Percentiles rank a stretch among this genome's conserved stretches.
These are phyloP conservation scores for Protobothrops flavoviridis DNA, from an alignment of 2,113 vertebrate genomes.

Conservation along the genomic window DNA sequence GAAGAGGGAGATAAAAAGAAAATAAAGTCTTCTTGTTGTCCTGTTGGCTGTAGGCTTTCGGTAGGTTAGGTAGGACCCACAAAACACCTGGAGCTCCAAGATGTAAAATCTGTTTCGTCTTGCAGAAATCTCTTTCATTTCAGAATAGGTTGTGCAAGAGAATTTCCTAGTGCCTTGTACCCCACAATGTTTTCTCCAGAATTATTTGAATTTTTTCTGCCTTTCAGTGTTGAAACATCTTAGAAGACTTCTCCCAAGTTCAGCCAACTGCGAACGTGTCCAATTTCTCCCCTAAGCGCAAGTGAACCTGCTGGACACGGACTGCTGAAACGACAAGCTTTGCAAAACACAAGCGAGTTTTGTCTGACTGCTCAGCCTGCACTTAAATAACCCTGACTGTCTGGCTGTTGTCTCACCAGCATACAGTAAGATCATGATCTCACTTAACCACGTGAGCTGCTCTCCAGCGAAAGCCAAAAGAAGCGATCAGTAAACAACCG, in stretches of 20 bases:
- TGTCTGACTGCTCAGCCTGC: constrained; percentile 75
- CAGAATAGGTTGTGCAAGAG: neutral
- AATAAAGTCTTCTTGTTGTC: neutral
- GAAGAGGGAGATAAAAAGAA: neutral
- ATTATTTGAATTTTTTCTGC: neutral
- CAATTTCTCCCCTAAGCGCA: constrained; percentile 62
- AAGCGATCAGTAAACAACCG: constrained; percentile 15
- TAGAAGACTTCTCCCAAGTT: constrained; percentile 24
- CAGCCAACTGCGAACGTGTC: constrained; percentile 41
- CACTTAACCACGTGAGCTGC: constrained; percentile 39
- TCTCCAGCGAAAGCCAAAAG: constrained; percentile 25
- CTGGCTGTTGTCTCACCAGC: constrained; percentile 59
- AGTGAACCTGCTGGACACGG: constrained; percentile 63
- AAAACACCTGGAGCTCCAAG: neutral
- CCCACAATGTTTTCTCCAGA: neutral
- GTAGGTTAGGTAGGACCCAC: neutral
- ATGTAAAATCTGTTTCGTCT: neutral
- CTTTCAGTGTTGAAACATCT: neutral
- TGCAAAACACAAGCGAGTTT: constrained; percentile 70
- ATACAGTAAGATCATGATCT: constrained; percentile 55
- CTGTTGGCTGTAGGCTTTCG: neutral
- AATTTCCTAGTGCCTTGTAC: no score
- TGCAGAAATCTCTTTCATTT: neutral
- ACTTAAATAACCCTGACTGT: constrained; percentile 79
- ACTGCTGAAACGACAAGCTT: constrained; percentile 71